A percentile compares a stretch with the other conserved stretches of the same genome.
Evolutionary conservation across 1,140 invertebrate species (phyloP).

Genomic region (Ostrea denselamellosa): DNA sequence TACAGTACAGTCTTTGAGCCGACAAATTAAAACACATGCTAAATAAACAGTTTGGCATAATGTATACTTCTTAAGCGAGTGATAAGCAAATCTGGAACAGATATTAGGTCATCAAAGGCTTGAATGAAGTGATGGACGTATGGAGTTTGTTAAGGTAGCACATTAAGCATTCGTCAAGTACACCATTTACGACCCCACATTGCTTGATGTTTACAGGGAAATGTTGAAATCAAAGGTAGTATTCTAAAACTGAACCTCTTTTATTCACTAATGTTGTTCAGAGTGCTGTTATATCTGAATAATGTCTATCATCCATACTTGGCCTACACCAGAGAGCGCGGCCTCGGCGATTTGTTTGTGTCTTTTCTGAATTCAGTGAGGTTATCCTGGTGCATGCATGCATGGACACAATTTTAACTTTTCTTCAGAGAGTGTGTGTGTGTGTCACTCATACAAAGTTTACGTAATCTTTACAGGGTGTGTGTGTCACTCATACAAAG

Average conservation of each 20-base stretch:
- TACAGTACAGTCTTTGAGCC: background rate
- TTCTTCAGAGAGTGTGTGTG: too few species aligned
- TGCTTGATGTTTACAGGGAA: constrained; percentile 21
- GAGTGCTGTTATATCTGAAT: constrained; percentile 15
- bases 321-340: constrained; percentile 1
- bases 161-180: constrained; percentile 20
- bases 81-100: constrained; percentile 39
- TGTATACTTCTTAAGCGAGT: constrained; percentile 35
- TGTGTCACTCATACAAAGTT: too few species aligned
- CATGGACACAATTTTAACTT: too few species aligned
- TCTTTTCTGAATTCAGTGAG: too few species aligned
- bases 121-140: constrained; percentile 37
- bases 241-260: background rate
- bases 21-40: constrained; percentile 36
- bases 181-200: constrained; percentile 22
- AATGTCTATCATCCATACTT: constrained; percentile 23
- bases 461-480: too few species aligned
- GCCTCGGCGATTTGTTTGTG: too few species aligned
- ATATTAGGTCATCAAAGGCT: constrained; percentile 37
- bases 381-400: too few species aligned
- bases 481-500: too few species aligned
- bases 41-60: constrained; percentile 30
- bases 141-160: background rate
- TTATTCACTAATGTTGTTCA: constrained; percentile 29
- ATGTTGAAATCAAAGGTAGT: constrained; percentile 38